Percentiles rank a stretch among this genome's conserved stretches.
phyloP scores from a whole-genome alignment of 2,888 invertebrate species.

The Cosmia trapezina region DNA sequence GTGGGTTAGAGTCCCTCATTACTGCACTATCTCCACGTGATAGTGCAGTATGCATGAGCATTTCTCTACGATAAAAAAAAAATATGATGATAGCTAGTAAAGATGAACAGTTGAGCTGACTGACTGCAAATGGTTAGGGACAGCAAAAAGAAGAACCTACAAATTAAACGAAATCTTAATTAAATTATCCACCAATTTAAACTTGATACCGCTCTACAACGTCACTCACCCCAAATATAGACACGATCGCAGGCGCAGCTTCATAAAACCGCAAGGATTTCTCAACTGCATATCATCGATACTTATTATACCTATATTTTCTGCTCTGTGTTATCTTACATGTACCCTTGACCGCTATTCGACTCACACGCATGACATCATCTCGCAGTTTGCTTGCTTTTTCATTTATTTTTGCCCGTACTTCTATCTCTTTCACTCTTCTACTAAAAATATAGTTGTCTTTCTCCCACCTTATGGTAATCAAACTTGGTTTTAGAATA shows the following conservation, averaged over 20 bases:
- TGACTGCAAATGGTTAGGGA: too few relatives aligned
- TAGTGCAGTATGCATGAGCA: too few relatives aligned
- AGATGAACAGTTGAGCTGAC: background rate
- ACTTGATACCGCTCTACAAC: constrained; percentile 18
- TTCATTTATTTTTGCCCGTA: constrained; percentile 81
- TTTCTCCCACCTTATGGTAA: constrained; percentile 67
- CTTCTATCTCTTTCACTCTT: constrained; percentile 70
- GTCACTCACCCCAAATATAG: constrained; percentile 53
- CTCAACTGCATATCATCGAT: constrained; percentile 42
- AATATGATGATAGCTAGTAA: background rate
- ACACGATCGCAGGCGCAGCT: constrained; percentile 35
- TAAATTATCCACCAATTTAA: background rate
- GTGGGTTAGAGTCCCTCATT: too few relatives aligned
- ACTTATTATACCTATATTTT: constrained; percentile 39
- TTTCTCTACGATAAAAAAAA: too few relatives aligned
- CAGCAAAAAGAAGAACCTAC: background rate
- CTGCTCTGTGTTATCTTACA: constrained; percentile 66
- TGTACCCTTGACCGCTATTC: constrained; percentile 88
- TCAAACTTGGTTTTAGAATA: constrained; percentile 66
- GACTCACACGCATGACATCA: constrained; percentile 85
- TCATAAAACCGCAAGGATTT: constrained; percentile 58
- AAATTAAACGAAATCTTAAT: background rate
- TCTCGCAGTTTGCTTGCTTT: constrained; percentile 71
- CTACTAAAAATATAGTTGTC: constrained; percentile 36
- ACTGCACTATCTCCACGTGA: too few relatives aligned